A percentile compares a stretch with the other conserved stretches of the same genome.
phyloP scores from a whole-genome alignment of 2,888 invertebrate genomes.

The Hypsopygia costalis region DNA sequence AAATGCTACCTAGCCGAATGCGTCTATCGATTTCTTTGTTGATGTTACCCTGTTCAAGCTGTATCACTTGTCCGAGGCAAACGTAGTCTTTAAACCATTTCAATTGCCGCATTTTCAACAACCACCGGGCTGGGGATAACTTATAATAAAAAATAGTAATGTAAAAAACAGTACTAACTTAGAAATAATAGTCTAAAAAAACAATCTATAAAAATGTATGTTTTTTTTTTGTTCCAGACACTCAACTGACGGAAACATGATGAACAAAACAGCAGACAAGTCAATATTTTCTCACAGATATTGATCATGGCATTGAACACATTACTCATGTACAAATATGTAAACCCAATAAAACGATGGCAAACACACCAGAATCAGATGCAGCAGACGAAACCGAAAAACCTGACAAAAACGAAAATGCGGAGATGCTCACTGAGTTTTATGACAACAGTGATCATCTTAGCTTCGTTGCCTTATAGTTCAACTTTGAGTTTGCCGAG shows the following conservation, averaged over 20 bases:
- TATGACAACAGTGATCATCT: conserved; percentile 44
- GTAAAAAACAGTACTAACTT: too few species aligned
- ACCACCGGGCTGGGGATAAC: too few species aligned
- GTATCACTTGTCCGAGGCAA: too few species aligned
- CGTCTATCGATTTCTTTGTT: too few species aligned
- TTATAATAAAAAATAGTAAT: too few species aligned
- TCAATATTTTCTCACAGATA: conserved; percentile 10
- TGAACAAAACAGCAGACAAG: conserved; percentile 14
- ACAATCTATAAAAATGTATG: too few species aligned
- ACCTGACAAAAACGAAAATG: conserved; percentile 47
- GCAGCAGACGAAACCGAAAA: conserved; percentile 24
- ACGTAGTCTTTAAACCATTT: too few species aligned
- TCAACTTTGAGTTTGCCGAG: conserved; percentile 65
- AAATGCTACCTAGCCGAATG: too few species aligned
- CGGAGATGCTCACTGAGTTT: conserved; percentile 35
- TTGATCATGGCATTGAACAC: conserved; percentile 9
- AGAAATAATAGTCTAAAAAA: too few species aligned
- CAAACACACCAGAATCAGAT: conserved; percentile 19
- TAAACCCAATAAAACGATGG: conserved; percentile 20
- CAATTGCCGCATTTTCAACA: too few species aligned
- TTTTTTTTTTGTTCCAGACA: conserved; percentile 26
- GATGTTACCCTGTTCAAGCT: too few species aligned
- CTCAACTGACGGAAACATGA: conserved; percentile 18
- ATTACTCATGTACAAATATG: conserved; percentile 24
- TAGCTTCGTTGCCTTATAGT: conserved; percentile 63